A percentile compares a stretch with the other conserved stretches of the same genome.
phyloP scores from a whole-genome alignment of 2,797 vertebrate genomes.

The Pipistrellus pygmaeus region DNA sequence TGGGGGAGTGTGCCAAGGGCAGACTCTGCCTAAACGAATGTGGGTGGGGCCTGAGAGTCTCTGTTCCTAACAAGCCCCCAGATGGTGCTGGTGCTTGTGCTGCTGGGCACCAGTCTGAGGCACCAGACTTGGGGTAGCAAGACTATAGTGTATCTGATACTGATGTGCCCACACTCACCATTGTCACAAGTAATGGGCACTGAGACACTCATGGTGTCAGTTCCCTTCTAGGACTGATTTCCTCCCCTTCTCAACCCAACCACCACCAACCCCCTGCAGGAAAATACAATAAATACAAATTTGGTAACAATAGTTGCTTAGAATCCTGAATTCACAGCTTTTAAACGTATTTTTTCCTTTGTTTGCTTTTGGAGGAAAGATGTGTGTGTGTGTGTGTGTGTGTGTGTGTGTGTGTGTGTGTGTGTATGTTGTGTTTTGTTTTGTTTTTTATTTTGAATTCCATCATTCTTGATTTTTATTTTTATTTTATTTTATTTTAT shows the following conservation, averaged over 20 bases:
- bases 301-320: neutral
- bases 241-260: neutral
- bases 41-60: neutral
- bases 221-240: neutral
- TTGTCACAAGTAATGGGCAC: neutral
- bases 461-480: neutral
- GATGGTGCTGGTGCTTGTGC: no score
- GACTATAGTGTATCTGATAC: accelerated
- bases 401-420: no score
- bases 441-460: neutral
- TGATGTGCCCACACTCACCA: neutral
- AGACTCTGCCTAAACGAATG: neutral
- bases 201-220: neutral
- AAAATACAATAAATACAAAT: neutral
- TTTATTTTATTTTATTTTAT: neutral
- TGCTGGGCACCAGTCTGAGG: accelerated
- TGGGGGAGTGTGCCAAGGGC: neutral
- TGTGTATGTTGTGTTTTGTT: no score
- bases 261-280: neutral
- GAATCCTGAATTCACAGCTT: neutral
- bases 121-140: neutral
- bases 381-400: no score
- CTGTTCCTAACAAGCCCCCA: neutral
- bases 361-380: neutral
- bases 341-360: neutral